A percentile compares a stretch with the other conserved stretches of the same genome.
These are phyloP conservation scores for Sylvilagus floridanus DNA, from an alignment of 2,797 vertebrate species.

Conservation along the genomic window DNA sequence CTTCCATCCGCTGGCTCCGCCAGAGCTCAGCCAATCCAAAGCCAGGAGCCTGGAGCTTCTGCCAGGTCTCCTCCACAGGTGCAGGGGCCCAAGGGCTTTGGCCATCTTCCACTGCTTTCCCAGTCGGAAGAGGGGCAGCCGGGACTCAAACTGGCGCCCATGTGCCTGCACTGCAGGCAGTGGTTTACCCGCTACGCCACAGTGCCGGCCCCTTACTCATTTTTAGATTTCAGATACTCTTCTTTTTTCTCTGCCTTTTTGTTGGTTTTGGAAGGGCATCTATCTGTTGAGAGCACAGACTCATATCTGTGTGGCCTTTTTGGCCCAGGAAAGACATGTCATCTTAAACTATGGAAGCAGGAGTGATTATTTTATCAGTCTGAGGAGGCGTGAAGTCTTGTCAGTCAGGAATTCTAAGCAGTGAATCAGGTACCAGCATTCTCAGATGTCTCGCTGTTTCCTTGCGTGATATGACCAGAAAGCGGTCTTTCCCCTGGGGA, in stretches of 20 bases:
- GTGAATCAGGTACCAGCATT: background rate
- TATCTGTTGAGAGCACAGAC: background rate
- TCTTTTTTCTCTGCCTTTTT: background rate
- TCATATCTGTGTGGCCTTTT: slow-evolving; percentile 22
- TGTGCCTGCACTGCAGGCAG: no score
- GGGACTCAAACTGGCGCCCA: no score
- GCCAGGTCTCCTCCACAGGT: no score
- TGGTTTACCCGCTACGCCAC: no score
- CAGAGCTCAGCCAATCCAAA: no score
- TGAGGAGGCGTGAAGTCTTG: background rate
- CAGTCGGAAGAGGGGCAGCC: no score
- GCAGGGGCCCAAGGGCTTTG: no score
- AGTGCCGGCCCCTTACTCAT: no score
- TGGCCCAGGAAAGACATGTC: slow-evolving; percentile 3
- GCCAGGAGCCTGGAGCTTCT: no score
- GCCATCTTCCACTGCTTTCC: no score
- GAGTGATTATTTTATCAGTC: slow-evolving; percentile 22
- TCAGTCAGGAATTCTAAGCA: slow-evolving; percentile 49
- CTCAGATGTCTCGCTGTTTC: slow-evolving; percentile 39
- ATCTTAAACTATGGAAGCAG: slow-evolving; percentile 37
- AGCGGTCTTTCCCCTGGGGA: slow-evolving; percentile 17
- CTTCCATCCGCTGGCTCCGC: no score
- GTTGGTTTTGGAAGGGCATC: background rate
- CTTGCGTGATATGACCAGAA: slow-evolving; percentile 26
- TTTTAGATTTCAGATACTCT: background rate